Evolutionary conservation across 2,797 vertebrate genomes (phyloP).

Genomic region (Pygocentrus nattereri): DNA sequence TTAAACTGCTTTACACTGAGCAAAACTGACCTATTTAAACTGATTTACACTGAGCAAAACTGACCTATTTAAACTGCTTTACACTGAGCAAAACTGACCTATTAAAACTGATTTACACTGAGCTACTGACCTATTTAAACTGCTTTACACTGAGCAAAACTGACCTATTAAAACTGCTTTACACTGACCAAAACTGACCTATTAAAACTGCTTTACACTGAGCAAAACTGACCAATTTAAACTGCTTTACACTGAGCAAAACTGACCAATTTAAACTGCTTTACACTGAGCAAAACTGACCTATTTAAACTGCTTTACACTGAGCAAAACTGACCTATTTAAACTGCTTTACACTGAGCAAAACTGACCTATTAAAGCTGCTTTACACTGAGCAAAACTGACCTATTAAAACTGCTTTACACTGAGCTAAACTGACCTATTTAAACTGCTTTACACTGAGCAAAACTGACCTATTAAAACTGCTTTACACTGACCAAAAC

Average conservation of each 20-base stretch:
- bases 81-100: background rate
- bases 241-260: background rate
- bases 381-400: too few species aligned
- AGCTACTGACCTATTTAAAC: background rate
- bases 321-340: too few species aligned
- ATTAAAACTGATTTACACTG: background rate
- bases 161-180: too few species aligned
- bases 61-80: too few species aligned
- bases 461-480: background rate
- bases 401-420: too few species aligned
- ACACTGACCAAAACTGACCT: too few species aligned
- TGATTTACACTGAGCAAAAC: too few species aligned
- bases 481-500: background rate
- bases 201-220: background rate
- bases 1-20: too few species aligned
- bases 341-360: background rate
- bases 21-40: too few species aligned
- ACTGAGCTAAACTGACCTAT: too few species aligned
- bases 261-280: background rate
- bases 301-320: too few species aligned
- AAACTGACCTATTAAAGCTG: background rate
- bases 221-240: background rate
- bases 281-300: too few species aligned
- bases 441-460: background rate
- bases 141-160: background rate